phyloP scores from a whole-genome alignment of 2,113 vertebrate genomes.

The Caranx ignobilis region DNA sequence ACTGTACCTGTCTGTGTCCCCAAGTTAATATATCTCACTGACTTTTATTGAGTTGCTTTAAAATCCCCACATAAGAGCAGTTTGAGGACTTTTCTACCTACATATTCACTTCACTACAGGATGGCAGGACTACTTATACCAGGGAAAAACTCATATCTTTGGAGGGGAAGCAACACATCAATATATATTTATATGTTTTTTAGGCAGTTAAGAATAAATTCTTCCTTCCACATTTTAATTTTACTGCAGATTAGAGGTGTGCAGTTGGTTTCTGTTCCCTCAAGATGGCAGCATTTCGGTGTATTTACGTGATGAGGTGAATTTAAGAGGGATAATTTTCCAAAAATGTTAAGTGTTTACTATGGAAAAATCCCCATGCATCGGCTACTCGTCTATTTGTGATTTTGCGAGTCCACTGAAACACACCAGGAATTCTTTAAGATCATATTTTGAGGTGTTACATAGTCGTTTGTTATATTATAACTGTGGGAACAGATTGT shows the following conservation, averaged over 20 bases:
- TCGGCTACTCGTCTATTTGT: not conserved
- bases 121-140: not conserved
- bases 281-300: slow-evolving; percentile 68
- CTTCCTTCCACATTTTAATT: not conserved
- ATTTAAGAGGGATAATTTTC: not conserved
- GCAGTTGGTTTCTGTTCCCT: slow-evolving; percentile 35
- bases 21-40: slow-evolving; percentile 18
- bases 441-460: not conserved
- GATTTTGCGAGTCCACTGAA: not conserved
- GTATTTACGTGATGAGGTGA: not conserved
- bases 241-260: not conserved
- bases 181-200: not conserved
- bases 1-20: slow-evolving; percentile 34
- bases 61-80: not conserved
- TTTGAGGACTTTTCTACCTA: not conserved
- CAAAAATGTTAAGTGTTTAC: not conserved
- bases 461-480: not conserved
- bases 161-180: not conserved
- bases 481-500: not conserved
- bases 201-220: not conserved
- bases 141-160: not conserved
- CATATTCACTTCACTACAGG: not conserved
- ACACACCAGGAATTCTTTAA: not conserved
- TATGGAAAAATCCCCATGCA: not conserved
- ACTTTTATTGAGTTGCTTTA: not conserved